These are phyloP conservation scores for Priocnemis perturbator DNA, from an alignment of 2,888 invertebrate species.

Conservation along the genomic window DNA sequence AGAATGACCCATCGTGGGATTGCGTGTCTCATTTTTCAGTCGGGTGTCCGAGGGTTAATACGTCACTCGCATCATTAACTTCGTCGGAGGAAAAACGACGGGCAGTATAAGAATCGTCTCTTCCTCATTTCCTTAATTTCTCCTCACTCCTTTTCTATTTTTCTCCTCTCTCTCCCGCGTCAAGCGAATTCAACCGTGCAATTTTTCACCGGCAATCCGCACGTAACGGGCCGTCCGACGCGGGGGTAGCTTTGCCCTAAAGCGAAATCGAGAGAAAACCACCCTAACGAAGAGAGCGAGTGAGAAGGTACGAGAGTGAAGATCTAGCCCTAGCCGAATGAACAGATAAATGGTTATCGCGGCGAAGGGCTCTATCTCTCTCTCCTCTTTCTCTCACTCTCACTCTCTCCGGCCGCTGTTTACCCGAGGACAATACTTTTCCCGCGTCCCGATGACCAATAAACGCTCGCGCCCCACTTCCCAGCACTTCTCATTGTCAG, in stretches of 20 bases:
- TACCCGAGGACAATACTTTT: slow-evolving; percentile 18
- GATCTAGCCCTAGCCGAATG: neutral
- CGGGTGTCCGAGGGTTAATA: too few relatives aligned
- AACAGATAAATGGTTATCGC: slow-evolving; percentile 22
- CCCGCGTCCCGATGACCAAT: slow-evolving; percentile 10
- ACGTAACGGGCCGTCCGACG: slow-evolving; percentile 17
- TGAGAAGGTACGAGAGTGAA: neutral
- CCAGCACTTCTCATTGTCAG: neutral
- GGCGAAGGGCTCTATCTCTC: slow-evolving; percentile 4
- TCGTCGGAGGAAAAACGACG: too few relatives aligned
- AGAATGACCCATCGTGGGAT: too few relatives aligned
- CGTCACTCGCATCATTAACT: too few relatives aligned
- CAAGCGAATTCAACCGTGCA: slow-evolving; percentile 13
- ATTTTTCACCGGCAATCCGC: slow-evolving; percentile 34
- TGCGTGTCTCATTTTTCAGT: too few relatives aligned
- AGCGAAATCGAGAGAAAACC: neutral
- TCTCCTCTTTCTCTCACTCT: too few relatives aligned
- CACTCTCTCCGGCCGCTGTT: slow-evolving; percentile 8
- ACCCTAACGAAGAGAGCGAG: neutral
- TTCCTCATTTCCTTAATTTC: neutral
- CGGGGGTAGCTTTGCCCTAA: slow-evolving; percentile 14
- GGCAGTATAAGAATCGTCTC: too few relatives aligned
- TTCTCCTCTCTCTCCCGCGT: slow-evolving; percentile 32
- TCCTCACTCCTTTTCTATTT: neutral
- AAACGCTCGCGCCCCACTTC: neutral